Base-by-base conservation (phyloP, 2,113 vertebrate species). In the Carassius gibelio region DNA sequence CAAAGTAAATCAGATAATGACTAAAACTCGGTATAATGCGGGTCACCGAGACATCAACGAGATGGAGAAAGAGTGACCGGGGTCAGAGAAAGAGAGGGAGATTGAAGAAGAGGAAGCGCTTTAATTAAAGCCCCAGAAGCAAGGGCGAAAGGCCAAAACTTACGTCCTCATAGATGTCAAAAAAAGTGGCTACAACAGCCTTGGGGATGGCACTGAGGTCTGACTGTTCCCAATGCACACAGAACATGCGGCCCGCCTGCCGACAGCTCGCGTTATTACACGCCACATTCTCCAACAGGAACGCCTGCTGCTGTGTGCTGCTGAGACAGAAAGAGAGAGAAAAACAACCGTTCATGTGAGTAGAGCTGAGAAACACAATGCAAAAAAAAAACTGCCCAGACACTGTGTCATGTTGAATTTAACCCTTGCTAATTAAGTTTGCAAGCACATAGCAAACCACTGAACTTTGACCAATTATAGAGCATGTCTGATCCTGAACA, bases 91-190 rank as follows among this genome's bases (percentile, higher is more conserved):
- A 59, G 69, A 85, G 42, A 85, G 2, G 68, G 1, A 64, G 52
- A 34, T 30, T 64, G 61, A 80, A 80, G 78, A 23, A 48, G n/a
- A 4, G 3, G 26, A 9, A 21, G 26, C 17, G 9, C 45, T 81
- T 81, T 69, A 69, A 81, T 81, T 69, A 81, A 81, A 81, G 13
- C 11, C 10, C 45, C 30, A 61, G 82, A 38, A 62, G 55, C 26
- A 64, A 71, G 13, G 45, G 64, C 9, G 48, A 77, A 87, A 52
- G 75, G 66, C 14, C 34, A 83, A 71, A 85, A 98, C 98, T 98
- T 87, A 99, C 98, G 2, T 99, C 98, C 93, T 99, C 98, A 0
- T 99, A 99, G 93, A 99, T 97, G 94, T 99, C 97, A 90, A 99
- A 99, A 94, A 99, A 99, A 10, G 97, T 97, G 3, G 97, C 96